These are phyloP conservation scores for Leucophenga montana DNA, from an alignment of 2,888 invertebrate species.

Conservation along the genomic window DNA sequence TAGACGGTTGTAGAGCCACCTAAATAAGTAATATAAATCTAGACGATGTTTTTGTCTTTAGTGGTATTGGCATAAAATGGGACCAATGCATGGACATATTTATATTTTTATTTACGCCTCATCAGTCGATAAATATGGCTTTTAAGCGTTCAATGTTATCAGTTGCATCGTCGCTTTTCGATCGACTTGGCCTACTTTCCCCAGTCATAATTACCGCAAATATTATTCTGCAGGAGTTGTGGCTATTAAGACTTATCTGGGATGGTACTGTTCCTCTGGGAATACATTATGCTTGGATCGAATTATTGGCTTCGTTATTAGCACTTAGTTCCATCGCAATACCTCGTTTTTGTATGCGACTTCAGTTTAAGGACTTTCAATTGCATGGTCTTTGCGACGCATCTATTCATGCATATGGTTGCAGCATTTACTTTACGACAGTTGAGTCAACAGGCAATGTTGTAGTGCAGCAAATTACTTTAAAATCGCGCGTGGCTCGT, in stretches of 20 bases:
- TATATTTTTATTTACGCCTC: no score
- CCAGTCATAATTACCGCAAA: background rate
- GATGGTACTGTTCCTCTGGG: background rate
- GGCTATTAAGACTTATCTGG: background rate
- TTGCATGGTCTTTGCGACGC: constrained; percentile 15
- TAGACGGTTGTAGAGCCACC: no score
- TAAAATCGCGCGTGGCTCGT: constrained; percentile 20
- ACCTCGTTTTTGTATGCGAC: no score
- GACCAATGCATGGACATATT: no score
- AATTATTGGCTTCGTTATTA: background rate
- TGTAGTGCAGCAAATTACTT: background rate
- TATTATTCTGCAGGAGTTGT: background rate
- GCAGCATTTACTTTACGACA: constrained; percentile 14
- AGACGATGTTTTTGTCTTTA: no score
- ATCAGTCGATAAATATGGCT: no score
- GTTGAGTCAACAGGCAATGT: background rate
- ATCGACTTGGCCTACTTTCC: background rate
- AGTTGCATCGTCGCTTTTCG: background rate
- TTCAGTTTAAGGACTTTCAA: background rate
- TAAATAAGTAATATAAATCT: no score
- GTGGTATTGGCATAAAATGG: no score
- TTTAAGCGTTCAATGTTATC: no score
- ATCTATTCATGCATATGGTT: constrained; percentile 21
- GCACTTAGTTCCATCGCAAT: background rate
- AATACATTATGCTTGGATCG: background rate